These are phyloP conservation scores for Carcina quercana DNA, from an alignment of 2,888 invertebrate genomes.

Conservation along the genomic window DNA sequence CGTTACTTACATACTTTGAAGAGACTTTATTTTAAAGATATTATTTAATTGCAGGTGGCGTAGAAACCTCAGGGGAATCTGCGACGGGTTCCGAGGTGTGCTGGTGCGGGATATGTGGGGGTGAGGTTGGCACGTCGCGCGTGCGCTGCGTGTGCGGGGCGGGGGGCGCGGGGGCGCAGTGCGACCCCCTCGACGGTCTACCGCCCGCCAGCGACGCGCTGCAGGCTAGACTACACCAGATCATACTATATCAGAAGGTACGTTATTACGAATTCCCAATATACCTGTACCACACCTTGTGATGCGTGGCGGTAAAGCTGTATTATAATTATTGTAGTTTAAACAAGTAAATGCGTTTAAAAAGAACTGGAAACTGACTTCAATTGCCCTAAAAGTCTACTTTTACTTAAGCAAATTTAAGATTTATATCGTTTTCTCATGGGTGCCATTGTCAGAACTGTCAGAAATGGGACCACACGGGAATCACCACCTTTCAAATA, in stretches of 20 bases:
- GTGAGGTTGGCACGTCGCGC: slow-evolving; percentile 20
- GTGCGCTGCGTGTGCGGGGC: slow-evolving; percentile 30
- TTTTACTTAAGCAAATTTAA: too few species aligned
- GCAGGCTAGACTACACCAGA: slow-evolving; percentile 86
- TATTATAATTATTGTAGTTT: too few species aligned
- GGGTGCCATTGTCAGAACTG: too few species aligned
- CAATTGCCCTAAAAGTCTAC: too few species aligned
- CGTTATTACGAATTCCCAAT: too few species aligned
- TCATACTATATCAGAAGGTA: slow-evolving; percentile 87
- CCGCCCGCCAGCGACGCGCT: slow-evolving; percentile 81
- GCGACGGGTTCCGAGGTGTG: slow-evolving; percentile 18
- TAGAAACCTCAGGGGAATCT: slow-evolving; percentile 34
- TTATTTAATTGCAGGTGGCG: slow-evolving; percentile 37
- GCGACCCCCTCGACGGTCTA: slow-evolving; percentile 84
- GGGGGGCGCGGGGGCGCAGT: slow-evolving; percentile 19
- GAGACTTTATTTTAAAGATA: too few species aligned
- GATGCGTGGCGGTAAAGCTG: neutral
- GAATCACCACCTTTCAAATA: too few species aligned
- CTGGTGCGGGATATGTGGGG: slow-evolving; percentile 27
- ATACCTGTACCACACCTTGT: neutral
- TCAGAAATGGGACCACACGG: too few species aligned
- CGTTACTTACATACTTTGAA: too few species aligned
- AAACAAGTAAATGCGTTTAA: too few species aligned
- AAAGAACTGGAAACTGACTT: too few species aligned
- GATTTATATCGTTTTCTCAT: too few species aligned